Conservation (phyloP, 64 coral and sea anemone genomes). For the Dendrophyllia cribrosa region DNA sequence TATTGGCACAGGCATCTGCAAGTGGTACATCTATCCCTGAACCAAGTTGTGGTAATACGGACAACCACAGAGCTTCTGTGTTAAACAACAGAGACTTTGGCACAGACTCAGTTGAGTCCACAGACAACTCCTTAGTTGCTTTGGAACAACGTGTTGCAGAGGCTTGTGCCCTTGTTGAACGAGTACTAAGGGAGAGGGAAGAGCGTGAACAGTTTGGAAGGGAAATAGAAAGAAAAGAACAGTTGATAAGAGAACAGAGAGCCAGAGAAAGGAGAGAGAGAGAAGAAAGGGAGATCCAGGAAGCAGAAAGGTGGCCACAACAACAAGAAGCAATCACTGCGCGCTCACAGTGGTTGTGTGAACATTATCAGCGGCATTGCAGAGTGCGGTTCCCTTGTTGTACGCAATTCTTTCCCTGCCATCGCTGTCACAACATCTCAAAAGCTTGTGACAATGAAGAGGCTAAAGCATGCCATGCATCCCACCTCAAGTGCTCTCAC, state of each 20-base stretch:
- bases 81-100: neutral
- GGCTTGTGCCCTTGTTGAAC: neutral
- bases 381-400: conserved; percentile 63
- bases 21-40: too few species aligned
- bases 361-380: conserved; percentile 61
- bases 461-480: conserved; percentile 26
- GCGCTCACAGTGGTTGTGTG: conserved; percentile 18
- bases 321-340: neutral
- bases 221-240: conserved; percentile 24
- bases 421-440: conserved; percentile 70
- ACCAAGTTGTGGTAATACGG: neutral
- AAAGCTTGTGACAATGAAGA: conserved; percentile 24
- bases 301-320: conserved; percentile 1
- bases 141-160: conserved; percentile 3
- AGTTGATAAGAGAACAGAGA: neutral
- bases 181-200: neutral
- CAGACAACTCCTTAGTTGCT: conserved; percentile 5
- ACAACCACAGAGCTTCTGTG: neutral
- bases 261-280: neutral
- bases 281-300: neutral
- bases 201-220: conserved; percentile 16
- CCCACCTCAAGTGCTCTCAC: conserved; percentile 9
- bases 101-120: conserved; percentile 4
- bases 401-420: conserved; percentile 54
- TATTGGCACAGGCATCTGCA: too few species aligned